Percentiles rank a stretch among this genome's conserved stretches.
phyloP scores from a whole-genome alignment of 2,113 vertebrate genomes.

The Seriola rivoliana region DNA sequence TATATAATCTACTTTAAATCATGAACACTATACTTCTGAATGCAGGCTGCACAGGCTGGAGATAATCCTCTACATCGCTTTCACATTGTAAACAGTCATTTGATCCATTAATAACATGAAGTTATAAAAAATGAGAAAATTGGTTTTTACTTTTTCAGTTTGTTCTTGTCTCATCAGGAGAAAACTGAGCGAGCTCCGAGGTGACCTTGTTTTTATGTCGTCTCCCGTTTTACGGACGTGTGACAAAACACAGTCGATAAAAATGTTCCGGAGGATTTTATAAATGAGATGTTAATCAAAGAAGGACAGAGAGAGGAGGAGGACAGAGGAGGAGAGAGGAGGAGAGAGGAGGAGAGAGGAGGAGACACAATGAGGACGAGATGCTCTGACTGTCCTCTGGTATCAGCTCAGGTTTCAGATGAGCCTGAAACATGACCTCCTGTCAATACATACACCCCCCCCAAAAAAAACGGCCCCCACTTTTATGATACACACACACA shows the following conservation, averaged over 20 bases:
- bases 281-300: constrained; percentile 21
- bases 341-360: too few species aligned
- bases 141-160: background rate
- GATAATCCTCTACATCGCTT: too few species aligned
- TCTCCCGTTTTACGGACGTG: background rate
- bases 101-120: too few species aligned
- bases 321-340: too few species aligned
- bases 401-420: constrained; percentile 64
- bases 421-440: constrained; percentile 63
- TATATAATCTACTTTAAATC: too few species aligned
- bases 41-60: background rate
- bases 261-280: constrained; percentile 18
- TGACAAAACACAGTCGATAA: constrained; percentile 8
- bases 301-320: background rate
- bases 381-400: constrained; percentile 59
- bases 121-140: too few species aligned
- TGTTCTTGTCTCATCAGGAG: background rate
- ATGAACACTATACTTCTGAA: too few species aligned
- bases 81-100: too few species aligned
- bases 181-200: background rate
- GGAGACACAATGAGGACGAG: constrained; percentile 31
- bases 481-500: constrained; percentile 9
- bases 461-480: constrained; percentile 2
- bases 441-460: constrained; percentile 58
- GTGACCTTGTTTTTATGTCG: background rate